Evolutionary conservation across 2,113 vertebrate species (phyloP).

Genomic region (Lipophrys pholis): DNA sequence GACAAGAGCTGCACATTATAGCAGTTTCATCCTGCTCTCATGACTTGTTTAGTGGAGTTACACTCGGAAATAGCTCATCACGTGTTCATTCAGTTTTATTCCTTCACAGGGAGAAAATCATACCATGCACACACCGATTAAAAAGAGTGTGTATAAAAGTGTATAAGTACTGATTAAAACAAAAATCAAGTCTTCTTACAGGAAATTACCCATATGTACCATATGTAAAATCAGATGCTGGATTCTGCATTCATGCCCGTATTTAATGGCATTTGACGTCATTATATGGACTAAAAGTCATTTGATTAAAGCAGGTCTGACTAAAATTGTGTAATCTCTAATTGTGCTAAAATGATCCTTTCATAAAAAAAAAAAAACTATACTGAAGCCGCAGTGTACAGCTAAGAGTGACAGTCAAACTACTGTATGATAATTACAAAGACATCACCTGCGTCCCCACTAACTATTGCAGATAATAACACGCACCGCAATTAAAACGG

Average conservation of each 20-base stretch:
- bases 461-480: constrained; percentile 43
- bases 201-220: no score
- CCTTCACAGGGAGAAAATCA: background rate
- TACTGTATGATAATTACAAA: constrained; percentile 46
- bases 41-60: constrained; percentile 28
- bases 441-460: constrained; percentile 8
- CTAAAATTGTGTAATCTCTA: background rate
- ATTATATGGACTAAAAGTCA: no score
- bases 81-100: constrained; percentile 6
- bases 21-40: constrained; percentile 27
- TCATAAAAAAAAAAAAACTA: constrained; percentile 24
- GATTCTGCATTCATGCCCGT: no score
- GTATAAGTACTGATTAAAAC: background rate
- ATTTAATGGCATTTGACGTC: no score
- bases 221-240: no score
- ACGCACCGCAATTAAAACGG: constrained; percentile 39
- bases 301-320: no score
- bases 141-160: background rate
- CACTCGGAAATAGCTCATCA: constrained; percentile 19
- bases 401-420: constrained; percentile 27
- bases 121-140: background rate
- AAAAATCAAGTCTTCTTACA: background rate
- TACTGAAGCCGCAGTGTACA: constrained; percentile 14
- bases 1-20: constrained; percentile 36
- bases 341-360: constrained; percentile 5